A percentile compares a stretch with the other conserved stretches of the same genome.
Evolutionary conservation across 2,797 vertebrate genomes (phyloP).

Genomic region (Odontamblyopus lacepedii): DNA sequence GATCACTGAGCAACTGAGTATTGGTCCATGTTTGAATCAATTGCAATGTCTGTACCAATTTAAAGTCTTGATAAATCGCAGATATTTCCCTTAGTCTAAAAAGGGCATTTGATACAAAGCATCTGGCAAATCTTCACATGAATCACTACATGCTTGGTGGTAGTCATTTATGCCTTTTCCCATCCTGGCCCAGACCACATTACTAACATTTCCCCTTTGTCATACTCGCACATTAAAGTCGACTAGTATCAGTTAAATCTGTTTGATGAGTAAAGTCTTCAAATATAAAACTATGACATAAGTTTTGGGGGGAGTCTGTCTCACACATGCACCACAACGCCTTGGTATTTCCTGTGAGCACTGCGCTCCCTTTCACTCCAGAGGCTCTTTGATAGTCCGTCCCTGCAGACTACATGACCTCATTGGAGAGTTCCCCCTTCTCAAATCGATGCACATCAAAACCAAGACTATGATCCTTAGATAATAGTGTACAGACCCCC

Average conservation of each 20-base stretch:
- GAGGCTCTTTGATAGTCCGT: slow-evolving; percentile 13
- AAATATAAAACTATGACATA: slow-evolving; percentile 2
- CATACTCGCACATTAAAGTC: not conserved
- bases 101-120: no score
- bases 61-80: no score
- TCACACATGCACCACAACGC: not conserved
- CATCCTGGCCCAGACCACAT: not conserved
- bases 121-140: no score
- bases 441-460: slow-evolving; percentile 61
- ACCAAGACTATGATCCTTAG: slow-evolving; percentile 52
- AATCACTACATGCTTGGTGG: not conserved
- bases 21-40: no score
- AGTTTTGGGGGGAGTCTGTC: not conserved
- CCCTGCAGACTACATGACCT: slow-evolving; percentile 63
- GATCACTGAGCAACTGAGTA: no score
- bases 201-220: no score
- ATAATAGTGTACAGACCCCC: slow-evolving; percentile 44
- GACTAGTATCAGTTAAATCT: not conserved
- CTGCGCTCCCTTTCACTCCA: slow-evolving; percentile 4
- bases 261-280: not conserved
- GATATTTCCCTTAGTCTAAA: no score
- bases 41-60: no score
- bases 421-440: slow-evolving; percentile 59
- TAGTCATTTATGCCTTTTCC: not conserved
- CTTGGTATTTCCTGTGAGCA: slow-evolving; percentile 2